Evolutionary conservation across 2,113 vertebrate species (phyloP).

Genomic region (Calyptommatus sinebrachiatus): DNA sequence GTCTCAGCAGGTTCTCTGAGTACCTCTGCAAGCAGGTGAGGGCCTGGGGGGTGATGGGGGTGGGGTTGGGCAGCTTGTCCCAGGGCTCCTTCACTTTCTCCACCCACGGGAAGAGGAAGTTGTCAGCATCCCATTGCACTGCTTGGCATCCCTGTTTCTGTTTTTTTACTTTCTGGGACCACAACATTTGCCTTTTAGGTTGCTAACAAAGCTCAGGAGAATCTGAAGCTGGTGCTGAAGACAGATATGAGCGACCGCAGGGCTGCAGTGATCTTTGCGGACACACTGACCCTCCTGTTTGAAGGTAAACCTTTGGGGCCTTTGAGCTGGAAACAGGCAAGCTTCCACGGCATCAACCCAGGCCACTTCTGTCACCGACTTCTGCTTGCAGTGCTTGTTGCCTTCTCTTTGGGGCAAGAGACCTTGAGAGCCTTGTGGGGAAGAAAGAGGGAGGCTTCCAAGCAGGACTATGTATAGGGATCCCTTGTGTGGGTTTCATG

Average conservation of each 20-base stretch:
- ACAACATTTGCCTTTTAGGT: constrained; percentile 70
- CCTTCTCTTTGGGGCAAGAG: not conserved
- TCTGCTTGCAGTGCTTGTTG: too few species aligned
- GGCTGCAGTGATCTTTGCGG: constrained; percentile 90
- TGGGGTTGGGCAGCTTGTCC: too few species aligned
- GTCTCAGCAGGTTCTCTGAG: constrained; percentile 91
- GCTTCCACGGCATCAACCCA: too few species aligned
- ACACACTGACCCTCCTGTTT: constrained; percentile 92
- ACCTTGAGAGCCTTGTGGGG: not conserved
- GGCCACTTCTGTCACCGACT: too few species aligned
- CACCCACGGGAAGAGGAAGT: not conserved
- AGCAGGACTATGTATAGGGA: too few species aligned
- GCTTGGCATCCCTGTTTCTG: not conserved
- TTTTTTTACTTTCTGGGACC: not conserved
- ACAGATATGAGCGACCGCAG: constrained; percentile 88
- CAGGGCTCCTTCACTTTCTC: not conserved
- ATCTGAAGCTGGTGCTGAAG: constrained; percentile 85
- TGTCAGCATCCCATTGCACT: not conserved
- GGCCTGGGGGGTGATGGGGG: not conserved
- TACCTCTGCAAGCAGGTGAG: constrained; percentile 94
- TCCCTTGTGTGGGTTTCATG: too few species aligned
- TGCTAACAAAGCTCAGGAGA: constrained; percentile 92
- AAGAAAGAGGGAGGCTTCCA: not conserved
- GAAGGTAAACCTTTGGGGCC: constrained; percentile 78
- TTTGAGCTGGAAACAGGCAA: not conserved